Conservation (phyloP, 1,140 invertebrate genomes). For the Bombus confusus region DNA sequence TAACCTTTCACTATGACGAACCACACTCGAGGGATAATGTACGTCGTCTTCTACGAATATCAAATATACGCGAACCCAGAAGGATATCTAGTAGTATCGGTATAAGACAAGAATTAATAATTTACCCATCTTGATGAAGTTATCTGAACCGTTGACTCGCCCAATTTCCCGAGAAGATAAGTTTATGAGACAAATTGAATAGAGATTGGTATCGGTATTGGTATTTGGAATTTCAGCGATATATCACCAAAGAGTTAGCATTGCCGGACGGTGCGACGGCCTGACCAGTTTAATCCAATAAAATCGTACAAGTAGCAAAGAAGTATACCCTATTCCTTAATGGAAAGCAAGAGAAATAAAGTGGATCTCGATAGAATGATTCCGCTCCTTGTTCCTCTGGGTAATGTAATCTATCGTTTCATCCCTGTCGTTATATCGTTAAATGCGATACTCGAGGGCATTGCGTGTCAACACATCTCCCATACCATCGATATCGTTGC, state of each 20-base stretch:
- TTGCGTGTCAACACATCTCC: conserved; percentile 45
- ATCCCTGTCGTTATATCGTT: not conserved
- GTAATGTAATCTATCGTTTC: not conserved
- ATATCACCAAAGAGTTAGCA: conserved; percentile 23
- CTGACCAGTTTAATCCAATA: conserved; percentile 15
- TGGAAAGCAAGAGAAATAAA: conserved; percentile 17
- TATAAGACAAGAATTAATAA: not conserved
- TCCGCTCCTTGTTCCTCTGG: not conserved
- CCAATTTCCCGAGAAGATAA: not conserved
- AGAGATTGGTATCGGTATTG: conserved; percentile 8
- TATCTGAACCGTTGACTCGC: not conserved
- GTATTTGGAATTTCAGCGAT: conserved; percentile 6
- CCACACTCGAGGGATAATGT: no score
- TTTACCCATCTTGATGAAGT: not conserved
- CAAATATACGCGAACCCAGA: not conserved
- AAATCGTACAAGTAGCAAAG: conserved; percentile 36
- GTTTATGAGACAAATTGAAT: conserved; percentile 17
- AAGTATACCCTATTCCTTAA: conserved; percentile 38
- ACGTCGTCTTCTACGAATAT: no score
- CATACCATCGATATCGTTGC: conserved; percentile 19
- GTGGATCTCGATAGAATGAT: not conserved
- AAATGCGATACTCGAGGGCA: conserved; percentile 41
- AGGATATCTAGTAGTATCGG: not conserved
- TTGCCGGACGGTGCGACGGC: not conserved
- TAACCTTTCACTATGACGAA: no score